Evolutionary conservation across 2,113 vertebrate genomes (phyloP).

Genomic region (Bambusicola thoracicus): DNA sequence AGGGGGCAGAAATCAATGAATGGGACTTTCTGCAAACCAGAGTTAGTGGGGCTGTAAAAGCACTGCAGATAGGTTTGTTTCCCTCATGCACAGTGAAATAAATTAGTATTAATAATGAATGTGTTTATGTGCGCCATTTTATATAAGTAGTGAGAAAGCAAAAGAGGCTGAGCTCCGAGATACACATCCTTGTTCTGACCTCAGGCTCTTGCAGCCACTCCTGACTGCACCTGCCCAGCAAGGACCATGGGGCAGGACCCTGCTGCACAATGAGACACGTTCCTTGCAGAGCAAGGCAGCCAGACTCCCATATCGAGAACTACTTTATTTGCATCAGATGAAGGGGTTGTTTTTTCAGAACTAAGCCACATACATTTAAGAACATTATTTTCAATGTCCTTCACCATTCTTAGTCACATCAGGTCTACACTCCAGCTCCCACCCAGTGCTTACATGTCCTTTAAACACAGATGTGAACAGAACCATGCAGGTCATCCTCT

Average conservation of each 20-base stretch:
- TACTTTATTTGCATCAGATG: no score
- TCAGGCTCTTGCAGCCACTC: background rate
- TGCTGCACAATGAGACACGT: accelerated
- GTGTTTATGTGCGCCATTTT: background rate
- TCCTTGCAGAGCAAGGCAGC: background rate
- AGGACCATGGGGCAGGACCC: background rate
- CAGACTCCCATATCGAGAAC: no score
- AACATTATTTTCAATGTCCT: background rate
- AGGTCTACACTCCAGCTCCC: background rate
- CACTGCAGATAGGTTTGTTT: background rate
- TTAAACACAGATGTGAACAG: background rate
- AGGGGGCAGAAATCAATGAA: background rate
- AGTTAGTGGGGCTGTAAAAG: accelerated
- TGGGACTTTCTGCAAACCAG: background rate
- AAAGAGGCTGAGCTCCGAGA: background rate
- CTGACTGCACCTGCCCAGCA: accelerated
- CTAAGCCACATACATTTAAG: background rate
- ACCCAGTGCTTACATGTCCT: background rate
- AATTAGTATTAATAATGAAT: background rate
- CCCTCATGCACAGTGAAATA: background rate
- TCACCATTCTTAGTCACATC: background rate
- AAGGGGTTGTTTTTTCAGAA: no score
- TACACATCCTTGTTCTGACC: background rate
- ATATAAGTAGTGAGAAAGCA: background rate
- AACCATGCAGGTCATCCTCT: background rate